Conservation (phyloP, 2,888 invertebrate species). For the Junonia oenone region DNA sequence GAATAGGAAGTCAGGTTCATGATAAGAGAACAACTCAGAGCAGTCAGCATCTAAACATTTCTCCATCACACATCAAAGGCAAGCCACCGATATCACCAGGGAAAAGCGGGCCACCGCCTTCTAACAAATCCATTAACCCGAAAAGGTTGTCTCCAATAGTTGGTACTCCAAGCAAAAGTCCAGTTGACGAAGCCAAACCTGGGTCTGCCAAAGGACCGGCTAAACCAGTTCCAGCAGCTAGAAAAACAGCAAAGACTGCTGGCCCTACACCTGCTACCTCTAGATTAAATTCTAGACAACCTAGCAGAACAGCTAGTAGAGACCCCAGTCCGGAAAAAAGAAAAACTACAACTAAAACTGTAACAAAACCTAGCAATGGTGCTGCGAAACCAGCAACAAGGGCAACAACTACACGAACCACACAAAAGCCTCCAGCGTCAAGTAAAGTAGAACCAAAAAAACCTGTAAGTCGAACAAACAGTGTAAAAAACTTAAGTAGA, state of each 20-base stretch:
- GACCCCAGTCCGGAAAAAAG: constrained; percentile 69
- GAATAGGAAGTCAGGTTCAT: constrained; percentile 59
- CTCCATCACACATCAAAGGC: constrained; percentile 60
- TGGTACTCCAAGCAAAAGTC: constrained; percentile 73
- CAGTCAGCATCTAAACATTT: constrained; percentile 58
- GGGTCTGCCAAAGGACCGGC: constrained; percentile 50
- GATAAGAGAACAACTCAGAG: constrained; percentile 64
- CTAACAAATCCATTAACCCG: constrained; percentile 62
- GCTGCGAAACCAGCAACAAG: constrained; percentile 48
- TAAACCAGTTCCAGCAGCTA: constrained; percentile 49
- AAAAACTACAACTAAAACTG: constrained; percentile 40
- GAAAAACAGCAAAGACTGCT: constrained; percentile 54
- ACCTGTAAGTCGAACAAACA: constrained; percentile 60
- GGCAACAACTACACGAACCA: constrained; percentile 49
- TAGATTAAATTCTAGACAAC: constrained; percentile 66
- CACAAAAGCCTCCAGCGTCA: constrained; percentile 47
- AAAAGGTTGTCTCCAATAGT: constrained; percentile 74
- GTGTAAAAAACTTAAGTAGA: constrained; percentile 62
- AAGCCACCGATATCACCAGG: constrained; percentile 74
- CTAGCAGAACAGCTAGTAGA: constrained; percentile 60
- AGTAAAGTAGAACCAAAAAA: constrained; percentile 58
- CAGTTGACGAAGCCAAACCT: constrained; percentile 58
- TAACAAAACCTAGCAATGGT: constrained; percentile 35
- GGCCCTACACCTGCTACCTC: constrained; percentile 60
- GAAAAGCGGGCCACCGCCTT: constrained; percentile 67